These are phyloP conservation scores for Calephelis perditalis DNA, from an alignment of 2,888 invertebrate species.

Conservation along the genomic window DNA sequence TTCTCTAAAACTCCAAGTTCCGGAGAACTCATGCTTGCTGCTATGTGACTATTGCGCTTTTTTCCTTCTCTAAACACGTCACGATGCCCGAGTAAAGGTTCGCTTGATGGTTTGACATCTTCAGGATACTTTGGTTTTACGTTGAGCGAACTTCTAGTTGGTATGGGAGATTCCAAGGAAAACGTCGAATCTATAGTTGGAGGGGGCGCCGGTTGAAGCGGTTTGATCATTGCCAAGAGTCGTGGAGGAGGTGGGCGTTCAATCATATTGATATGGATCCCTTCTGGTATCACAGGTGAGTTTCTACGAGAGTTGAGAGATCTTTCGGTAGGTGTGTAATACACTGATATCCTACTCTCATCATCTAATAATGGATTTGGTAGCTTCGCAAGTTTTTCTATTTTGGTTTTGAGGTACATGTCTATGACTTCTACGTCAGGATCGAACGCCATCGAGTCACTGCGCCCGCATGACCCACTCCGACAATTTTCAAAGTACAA, in stretches of 20 bases:
- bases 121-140: constrained; percentile 32
- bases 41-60: constrained; percentile 37
- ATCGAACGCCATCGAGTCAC: constrained; percentile 86
- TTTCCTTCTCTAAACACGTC: constrained; percentile 33
- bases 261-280: constrained; percentile 81
- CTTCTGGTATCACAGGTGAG: constrained; percentile 67
- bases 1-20: constrained; percentile 46
- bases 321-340: constrained; percentile 89
- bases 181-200: constrained; percentile 34
- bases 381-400: constrained; percentile 78
- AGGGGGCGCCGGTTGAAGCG: constrained; percentile 45
- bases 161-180: constrained; percentile 36
- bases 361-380: constrained; percentile 72
- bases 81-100: constrained; percentile 57
- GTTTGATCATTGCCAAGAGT: constrained; percentile 56
- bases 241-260: constrained; percentile 55
- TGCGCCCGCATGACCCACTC: constrained; percentile 86
- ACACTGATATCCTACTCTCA: constrained; percentile 85
- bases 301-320: constrained; percentile 72
- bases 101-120: constrained; percentile 56
- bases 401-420: constrained; percentile 82
- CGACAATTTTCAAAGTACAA: constrained; percentile 96
- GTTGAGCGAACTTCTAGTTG: constrained; percentile 13
- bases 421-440: constrained; percentile 81
- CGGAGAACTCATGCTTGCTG: constrained; percentile 66